Conservation (phyloP, 92 coral and sea anemone species). For the Phenganax marumi region DNA sequence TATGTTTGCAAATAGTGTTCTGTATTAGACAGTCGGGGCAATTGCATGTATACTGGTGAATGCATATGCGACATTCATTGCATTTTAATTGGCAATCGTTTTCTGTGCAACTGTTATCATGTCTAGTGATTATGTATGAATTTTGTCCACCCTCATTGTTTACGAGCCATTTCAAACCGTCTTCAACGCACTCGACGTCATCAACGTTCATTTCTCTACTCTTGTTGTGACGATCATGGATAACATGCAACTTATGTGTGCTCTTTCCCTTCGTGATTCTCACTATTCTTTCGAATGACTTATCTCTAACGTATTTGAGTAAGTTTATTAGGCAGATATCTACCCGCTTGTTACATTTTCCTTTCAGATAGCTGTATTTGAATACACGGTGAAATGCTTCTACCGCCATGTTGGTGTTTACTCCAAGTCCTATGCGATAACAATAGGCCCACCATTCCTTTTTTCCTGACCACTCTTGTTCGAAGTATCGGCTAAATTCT, state of each 20-base stretch:
- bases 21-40: conserved; percentile 39
- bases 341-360: conserved; percentile 47
- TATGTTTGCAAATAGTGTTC: conserved; percentile 31
- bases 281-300: conserved; percentile 56
- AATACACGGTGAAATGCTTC: conserved; percentile 46
- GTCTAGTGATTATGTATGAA: conserved; percentile 3
- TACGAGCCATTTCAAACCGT: conserved; percentile 11
- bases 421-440: conserved; percentile 44
- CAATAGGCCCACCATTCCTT: conserved; percentile 41
- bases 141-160: background rate
- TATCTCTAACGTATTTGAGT: conserved; percentile 55
- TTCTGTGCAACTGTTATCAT: background rate
- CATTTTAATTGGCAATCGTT: conserved; percentile 33
- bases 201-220: conserved; percentile 42
- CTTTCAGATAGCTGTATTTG: conserved; percentile 29
- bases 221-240: conserved; percentile 44
- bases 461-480: conserved; percentile 42
- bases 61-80: conserved; percentile 38
- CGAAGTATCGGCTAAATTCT: conserved; percentile 38
- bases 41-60: conserved; percentile 24
- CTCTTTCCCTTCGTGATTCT: conserved; percentile 61
- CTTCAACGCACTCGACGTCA: background rate
- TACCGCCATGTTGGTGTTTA: conserved; percentile 49
- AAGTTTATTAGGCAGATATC: conserved; percentile 56
- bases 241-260: conserved; percentile 40